These are phyloP conservation scores for Bursaphelenchus mucronatus DNA, from an alignment of 1,140 invertebrate species.

Conservation along the genomic window DNA sequence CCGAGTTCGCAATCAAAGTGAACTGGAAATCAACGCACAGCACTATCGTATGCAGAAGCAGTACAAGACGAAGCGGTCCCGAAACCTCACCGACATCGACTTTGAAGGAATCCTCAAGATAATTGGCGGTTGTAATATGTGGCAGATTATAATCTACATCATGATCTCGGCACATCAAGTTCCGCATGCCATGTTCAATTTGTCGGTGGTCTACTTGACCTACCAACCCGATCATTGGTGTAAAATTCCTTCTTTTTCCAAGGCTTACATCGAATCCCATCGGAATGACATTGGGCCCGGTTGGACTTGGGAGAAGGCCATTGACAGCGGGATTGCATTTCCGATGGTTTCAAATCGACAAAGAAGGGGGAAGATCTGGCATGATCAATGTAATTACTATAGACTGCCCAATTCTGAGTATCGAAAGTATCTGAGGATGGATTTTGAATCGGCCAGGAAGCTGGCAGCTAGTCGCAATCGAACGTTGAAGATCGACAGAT, in stretches of 20 bases:
- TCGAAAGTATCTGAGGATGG: constrained; percentile 32
- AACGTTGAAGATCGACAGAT: constrained; percentile 24
- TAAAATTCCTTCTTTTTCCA: constrained; percentile 50
- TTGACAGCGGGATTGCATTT: constrained; percentile 53
- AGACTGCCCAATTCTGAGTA: constrained; percentile 29
- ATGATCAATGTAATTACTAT: constrained; percentile 55
- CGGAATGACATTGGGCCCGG: constrained; percentile 37
- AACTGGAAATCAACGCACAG: constrained; percentile 46
- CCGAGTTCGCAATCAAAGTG: constrained; percentile 40
- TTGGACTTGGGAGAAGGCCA: constrained; percentile 57
- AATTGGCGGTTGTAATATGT: constrained; percentile 43
- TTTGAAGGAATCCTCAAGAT: constrained; percentile 51
- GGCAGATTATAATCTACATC: constrained; percentile 48
- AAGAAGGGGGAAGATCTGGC: constrained; percentile 30
- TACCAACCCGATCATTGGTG: constrained; percentile 59
- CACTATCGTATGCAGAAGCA: constrained; percentile 42
- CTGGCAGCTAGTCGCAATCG: neutral
- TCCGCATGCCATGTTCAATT: constrained; percentile 48
- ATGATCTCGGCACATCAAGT: constrained; percentile 48
- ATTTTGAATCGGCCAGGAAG: constrained; percentile 18
- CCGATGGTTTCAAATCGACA: constrained; percentile 32
- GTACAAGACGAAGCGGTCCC: constrained; percentile 33
- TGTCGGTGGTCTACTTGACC: constrained; percentile 48
- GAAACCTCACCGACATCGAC: constrained; percentile 48
- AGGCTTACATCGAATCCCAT: constrained; percentile 43